Base-by-base conservation (phyloP, 2,113 vertebrate genomes). In the Microcebus lehilahytsara region DNA sequence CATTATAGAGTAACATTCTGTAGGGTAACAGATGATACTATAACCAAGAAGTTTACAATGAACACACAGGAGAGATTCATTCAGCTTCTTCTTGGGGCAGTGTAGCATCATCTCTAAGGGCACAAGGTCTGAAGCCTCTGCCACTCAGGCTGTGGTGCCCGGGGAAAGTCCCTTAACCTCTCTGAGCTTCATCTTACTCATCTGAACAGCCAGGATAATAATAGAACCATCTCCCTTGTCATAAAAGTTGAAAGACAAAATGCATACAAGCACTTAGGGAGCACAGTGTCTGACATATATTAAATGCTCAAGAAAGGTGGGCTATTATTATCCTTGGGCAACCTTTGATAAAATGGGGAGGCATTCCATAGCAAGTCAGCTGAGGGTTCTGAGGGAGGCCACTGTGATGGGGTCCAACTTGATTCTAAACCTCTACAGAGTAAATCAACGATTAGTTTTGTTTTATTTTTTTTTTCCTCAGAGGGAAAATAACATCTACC, bases 301-400 rank as follows among this genome's bases (percentile, higher is more conserved):
- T 85, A 86, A 96, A 72, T 51, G 66, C 22, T 71, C 78, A 79
- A 46, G 67, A 79, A 91, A 42, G 30, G 19, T 64, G 22, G 49
- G 71, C 60, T 95, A 77, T 83, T 85, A 60, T 75, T 89, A 86
- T 95, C 91, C 78, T 69, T 27, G 72, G n/a, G 22, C 89, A 92
- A 95, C 78, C 93, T 98, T 96, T 89, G 83, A 32, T 74, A 75
- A 96, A 91, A 96, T 40, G 32, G 22, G 0, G 66, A 71, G 66
- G 49, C 46, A 17, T 42, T 79, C 34, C 34, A 46, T 8, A 8
- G 27, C 51, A 6, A 60, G n/a, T 60, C 71, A 51, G 84, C 40
- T 56, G 20, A 83, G 53, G 4, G 10, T n/a, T 66, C 34, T 0
- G 46, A 64, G 60, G 46, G 23, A 87, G 84, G 27, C 34, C 3